Evolutionary conservation across 2,888 invertebrate genomes (phyloP).

Genomic region (Catocala fraxini): DNA sequence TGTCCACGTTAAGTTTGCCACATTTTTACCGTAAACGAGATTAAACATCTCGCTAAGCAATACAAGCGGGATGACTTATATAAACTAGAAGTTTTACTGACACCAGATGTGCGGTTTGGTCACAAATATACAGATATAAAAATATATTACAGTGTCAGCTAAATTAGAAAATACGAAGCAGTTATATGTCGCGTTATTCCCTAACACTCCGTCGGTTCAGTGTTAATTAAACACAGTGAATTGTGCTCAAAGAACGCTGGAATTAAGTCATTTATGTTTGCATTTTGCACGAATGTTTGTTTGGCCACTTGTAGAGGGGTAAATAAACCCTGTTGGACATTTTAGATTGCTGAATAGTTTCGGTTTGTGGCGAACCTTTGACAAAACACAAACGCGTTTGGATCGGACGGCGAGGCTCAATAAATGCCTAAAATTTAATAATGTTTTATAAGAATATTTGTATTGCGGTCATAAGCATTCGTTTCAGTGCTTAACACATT

Average conservation of each 20-base stretch:
- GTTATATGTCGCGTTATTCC: too few species aligned
- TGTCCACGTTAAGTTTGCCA: too few species aligned
- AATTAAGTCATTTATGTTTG: constrained; percentile 35
- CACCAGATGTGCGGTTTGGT: neutral
- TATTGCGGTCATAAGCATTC: too few species aligned
- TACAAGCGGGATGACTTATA: too few species aligned
- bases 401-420: constrained; percentile 11
- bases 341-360: constrained; percentile 42
- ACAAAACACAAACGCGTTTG: constrained; percentile 29
- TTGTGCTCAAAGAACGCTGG: constrained; percentile 16
- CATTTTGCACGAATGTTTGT: neutral
- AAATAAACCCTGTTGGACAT: constrained; percentile 50
- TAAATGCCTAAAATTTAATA: constrained; percentile 18
- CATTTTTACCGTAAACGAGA: too few species aligned
- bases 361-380: constrained; percentile 1
- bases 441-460: too few species aligned
- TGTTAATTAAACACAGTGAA: constrained; percentile 7
- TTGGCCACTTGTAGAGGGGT: constrained; percentile 3
- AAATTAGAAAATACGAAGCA: too few species aligned
- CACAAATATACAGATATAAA: constrained; percentile 1
- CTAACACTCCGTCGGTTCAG: neutral
- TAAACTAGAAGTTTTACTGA: too few species aligned
- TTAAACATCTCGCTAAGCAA: too few species aligned
- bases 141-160: neutral
- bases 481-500: too few species aligned